Base-by-base conservation (phyloP, 2,113 vertebrate genomes). In the Rafetus swinhoei region DNA sequence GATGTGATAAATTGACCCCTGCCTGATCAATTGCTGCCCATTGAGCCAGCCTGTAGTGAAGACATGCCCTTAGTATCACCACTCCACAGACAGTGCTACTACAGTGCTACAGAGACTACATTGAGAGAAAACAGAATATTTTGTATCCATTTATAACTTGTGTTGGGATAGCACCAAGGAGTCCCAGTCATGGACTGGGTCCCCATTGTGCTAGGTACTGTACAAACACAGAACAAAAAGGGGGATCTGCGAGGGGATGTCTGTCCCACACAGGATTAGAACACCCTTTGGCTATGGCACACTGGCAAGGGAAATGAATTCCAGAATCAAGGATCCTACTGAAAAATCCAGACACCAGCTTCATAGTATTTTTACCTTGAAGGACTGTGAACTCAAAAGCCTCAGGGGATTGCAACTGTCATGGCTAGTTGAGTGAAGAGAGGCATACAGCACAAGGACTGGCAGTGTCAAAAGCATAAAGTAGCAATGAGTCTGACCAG, bases 91-190 rank as follows among this genome's bases (percentile, higher is more conserved):
- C 91, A 92, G 55, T 18, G 18, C 18, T 82, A 2, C 79, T 93
- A 29, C 62, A 10, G 53, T 87, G 55, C 55, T 80, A 35, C 39
- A 55, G 88, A 65, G n/a, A 89, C 55, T 18, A 14, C 18, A 74
- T 25, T 93, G 65, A 79, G 27, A 84, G 18, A 87, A 94, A 93
- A 88, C 52, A 53, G 45, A 87, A 62, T 91, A 95, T 84, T 94
- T 93, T 88, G 90, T 95, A 79, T 94, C 95, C 95, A 96, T 96
- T 96, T 97, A 94, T 95, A 95, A 77, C 81, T 91, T 93, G 35
- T n/a, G 95, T 96, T 96, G 90, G 90, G 93, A 95, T 97, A 91
- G 95, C 91, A 97, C 94, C 95, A 14, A 77, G 85, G 72, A 91
- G 4, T 84, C 93, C 62, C 72, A 89, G 90, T 8, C 88, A 80